Base-by-base conservation (phyloP, 2,888 invertebrate genomes). In the Aspidiotus destructor region DNA sequence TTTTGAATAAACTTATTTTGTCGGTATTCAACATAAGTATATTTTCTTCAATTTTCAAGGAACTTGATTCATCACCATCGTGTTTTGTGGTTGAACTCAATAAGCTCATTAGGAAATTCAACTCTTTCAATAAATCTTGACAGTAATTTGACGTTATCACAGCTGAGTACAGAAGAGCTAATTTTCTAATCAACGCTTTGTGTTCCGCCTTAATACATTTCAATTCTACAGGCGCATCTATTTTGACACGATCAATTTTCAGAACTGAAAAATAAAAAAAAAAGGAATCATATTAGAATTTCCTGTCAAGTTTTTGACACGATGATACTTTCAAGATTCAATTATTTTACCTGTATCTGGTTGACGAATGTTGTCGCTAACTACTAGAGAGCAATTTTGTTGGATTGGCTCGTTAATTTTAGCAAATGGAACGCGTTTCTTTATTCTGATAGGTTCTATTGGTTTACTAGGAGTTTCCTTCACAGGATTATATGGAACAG, bases 1-100 rank as follows among this genome's bases (percentile, higher is more conserved):
- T 17, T 28, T 67, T 67, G 42, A 67, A 67, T 52, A 67, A 48
- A 52, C 67, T 48, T 67, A 67, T 67, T 48, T 67, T 52, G 44
- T 48, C 60, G 40, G 42, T 11, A 55, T 17, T 48, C 40, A 52
- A 13, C 10, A 8, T 8, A 16, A 67, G 60, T 44, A 60, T 67
- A 7, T 7, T 28, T 58, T 58, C 28, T 8, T 40, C 11, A 9
- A 28, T 40, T 28, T 16, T 17, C 13, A 13, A 40, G 8, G 60
- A 48, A 52, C 67, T 60, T 13, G 41, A 48, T 41, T 61, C 40
- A 8, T 40, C 15, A 5, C 42, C 28, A 15, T 58, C 48, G 3
- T 40, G 40, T 28, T 67, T 44, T 16, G 8, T 40, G 17, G 16
- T 58, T 13, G 40, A 11, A 13, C 58, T 67, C 15, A 67, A 16